phyloP scores from a whole-genome alignment of 2,797 vertebrate species.

The Smutsia gigantea region DNA sequence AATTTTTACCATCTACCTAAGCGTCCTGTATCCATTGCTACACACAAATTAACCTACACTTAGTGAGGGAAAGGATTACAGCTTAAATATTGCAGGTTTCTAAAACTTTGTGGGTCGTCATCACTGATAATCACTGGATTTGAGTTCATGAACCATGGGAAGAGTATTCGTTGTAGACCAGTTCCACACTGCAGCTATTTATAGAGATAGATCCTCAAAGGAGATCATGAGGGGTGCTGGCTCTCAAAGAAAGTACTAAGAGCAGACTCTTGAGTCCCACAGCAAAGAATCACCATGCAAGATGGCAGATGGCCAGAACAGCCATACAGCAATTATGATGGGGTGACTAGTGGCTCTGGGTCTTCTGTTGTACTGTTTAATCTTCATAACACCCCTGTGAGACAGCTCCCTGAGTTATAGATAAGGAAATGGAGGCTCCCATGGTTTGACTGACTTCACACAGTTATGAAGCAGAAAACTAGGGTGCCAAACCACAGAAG shows the following conservation, averaged over 20 bases:
- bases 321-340: fast-evolving
- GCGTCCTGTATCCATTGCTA: too few species aligned
- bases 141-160: not conserved
- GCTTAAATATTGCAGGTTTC: not conserved
- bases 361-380: not conserved
- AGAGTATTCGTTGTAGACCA: not conserved
- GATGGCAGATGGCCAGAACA: not conserved
- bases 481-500: not conserved
- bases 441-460: not conserved
- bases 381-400: not conserved
- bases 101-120: not conserved
- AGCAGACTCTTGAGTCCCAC: not conserved
- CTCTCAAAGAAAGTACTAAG: not conserved
- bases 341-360: not conserved
- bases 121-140: not conserved
- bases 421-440: not conserved
- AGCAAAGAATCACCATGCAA: not conserved
- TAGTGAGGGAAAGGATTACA: too few species aligned
- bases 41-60: too few species aligned
- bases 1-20: too few species aligned
- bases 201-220: not conserved
- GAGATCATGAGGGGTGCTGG: not conserved
- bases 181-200: not conserved
- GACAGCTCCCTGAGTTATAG: not conserved
- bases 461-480: not conserved